phyloP scores from a whole-genome alignment of 1,140 invertebrate species.

The Wiebesia pumilae region DNA sequence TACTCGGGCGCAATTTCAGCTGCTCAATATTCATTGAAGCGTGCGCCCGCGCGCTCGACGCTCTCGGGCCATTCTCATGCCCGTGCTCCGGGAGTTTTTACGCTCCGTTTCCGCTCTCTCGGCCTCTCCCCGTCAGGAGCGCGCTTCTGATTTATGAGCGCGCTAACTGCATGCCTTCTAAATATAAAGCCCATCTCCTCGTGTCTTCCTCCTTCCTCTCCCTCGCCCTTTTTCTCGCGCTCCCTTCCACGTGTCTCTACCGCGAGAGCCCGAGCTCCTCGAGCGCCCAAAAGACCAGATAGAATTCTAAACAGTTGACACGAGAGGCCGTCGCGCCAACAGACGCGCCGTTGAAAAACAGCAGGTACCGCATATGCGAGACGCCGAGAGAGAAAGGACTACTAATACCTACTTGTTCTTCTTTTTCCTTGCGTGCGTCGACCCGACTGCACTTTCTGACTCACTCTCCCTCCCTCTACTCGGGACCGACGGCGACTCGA shows the following conservation, averaged over 20 bases:
- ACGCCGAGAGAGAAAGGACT: conserved; percentile 17
- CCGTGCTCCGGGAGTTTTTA: background rate
- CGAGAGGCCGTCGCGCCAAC: conserved; percentile 28
- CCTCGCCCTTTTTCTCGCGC: background rate
- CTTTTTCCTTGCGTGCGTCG: conserved; percentile 19
- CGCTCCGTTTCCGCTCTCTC: background rate
- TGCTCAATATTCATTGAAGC: conserved; percentile 16
- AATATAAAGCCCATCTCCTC: conserved; percentile 38
- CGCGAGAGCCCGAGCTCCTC: background rate
- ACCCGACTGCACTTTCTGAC: background rate
- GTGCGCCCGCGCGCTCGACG: background rate
- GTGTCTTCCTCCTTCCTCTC: background rate
- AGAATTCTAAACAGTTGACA: conserved; percentile 50
- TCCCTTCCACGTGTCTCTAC: background rate
- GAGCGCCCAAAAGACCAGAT: conserved; percentile 13
- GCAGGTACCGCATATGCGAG: conserved; percentile 33
- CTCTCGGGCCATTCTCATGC: conserved; percentile 4
- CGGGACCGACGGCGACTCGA: background rate
- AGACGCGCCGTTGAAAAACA: conserved; percentile 40
- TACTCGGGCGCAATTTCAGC: conserved; percentile 6
- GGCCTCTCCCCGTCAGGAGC: background rate
- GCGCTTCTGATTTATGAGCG: conserved; percentile 53
- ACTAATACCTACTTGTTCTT: background rate
- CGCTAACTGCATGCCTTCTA: conserved; percentile 51
- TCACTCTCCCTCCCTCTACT: background rate